These are phyloP conservation scores for Puffinus mauretanicus DNA, from an alignment of 2,113 vertebrate species.

Conservation along the genomic window DNA sequence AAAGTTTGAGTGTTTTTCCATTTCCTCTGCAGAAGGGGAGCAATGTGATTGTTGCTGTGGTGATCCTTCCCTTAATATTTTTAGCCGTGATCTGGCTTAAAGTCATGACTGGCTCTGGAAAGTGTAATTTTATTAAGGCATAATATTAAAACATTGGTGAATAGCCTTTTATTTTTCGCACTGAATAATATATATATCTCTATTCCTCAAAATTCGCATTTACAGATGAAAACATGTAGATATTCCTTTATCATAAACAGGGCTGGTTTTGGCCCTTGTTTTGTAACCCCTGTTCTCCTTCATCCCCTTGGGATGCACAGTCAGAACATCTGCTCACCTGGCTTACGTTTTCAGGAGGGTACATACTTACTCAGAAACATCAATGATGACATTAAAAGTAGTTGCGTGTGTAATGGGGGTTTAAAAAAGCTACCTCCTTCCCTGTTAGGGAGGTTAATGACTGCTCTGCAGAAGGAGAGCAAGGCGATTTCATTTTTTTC, in stretches of 20 bases:
- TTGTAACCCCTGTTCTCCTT: neutral
- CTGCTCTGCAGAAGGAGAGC: neutral
- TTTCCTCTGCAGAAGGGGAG: neutral
- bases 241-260: neutral
- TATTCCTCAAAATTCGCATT: neutral
- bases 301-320: neutral
- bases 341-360: neutral
- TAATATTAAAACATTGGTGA: neutral
- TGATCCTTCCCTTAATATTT: slow-evolving; percentile 27
- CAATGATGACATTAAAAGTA: neutral
- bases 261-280: neutral
- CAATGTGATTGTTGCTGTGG: slow-evolving; percentile 29
- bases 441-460: neutral
- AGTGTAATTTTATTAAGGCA: neutral
- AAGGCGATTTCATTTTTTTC: neutral
- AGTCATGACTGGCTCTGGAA: slow-evolving; percentile 11
- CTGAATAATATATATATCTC: neutral
- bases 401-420: neutral
- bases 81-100: slow-evolving; percentile 10
- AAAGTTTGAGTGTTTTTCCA: slow-evolving; percentile 17
- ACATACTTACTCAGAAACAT: neutral
- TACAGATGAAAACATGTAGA: neutral
- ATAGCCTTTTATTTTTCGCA: slow-evolving; percentile 4
- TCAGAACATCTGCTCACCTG: neutral
- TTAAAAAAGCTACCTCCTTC: neutral